Base-by-base conservation (phyloP, 2,888 invertebrate genomes). In the Elmis aenea region DNA sequence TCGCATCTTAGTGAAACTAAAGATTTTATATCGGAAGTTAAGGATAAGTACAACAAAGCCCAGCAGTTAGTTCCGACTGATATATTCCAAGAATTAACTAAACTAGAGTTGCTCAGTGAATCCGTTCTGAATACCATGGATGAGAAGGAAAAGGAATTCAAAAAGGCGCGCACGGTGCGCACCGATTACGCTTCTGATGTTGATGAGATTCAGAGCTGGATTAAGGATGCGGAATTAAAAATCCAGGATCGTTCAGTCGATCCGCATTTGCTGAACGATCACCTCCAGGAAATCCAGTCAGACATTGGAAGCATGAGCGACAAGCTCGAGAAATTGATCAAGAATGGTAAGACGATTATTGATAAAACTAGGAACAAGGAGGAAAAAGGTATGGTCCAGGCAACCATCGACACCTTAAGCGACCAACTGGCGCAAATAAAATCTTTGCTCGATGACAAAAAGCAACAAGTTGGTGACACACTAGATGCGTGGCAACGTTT, bases 401-500 rank as follows among this genome's bases (percentile, higher is more conserved):
- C 78, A 23, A 88, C 89, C 1, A 77, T 90, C 40, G 75, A 81
- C 38, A 82, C 81, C 42, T 69, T 91, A 42, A 78, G 80, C 12
- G 87, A 89, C 13, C 88, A 90, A 66, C 72, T 92, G 60, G 74
- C 77, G 18, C 85, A 87, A 51, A 79, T 91, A 1, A 81, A 79
- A 55, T 75, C 78, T 38, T 84, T 85, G 77, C 70, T 92, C 51
- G 90, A 91, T 42, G 84, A 89, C 55, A 83, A 85, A 63, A 85
- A 83, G 59, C 83, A 83, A 54, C 82, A 85, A 61, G 83, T 91
- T 20, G 86, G 85, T 33, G 90, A 91, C 59, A 85, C 86, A 41
- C 74, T 92, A 54, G 92, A 92, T 58, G 87, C 91, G 13, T 91
- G 90, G 78, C 83, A 88, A 48, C 75, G 87, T 39, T 93, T 93